Percentiles rank a stretch among this genome's conserved stretches.
phyloP scores from a whole-genome alignment of 53 echinoderm and acorn worm genomes.

The Zoroaster sp. region DNA sequence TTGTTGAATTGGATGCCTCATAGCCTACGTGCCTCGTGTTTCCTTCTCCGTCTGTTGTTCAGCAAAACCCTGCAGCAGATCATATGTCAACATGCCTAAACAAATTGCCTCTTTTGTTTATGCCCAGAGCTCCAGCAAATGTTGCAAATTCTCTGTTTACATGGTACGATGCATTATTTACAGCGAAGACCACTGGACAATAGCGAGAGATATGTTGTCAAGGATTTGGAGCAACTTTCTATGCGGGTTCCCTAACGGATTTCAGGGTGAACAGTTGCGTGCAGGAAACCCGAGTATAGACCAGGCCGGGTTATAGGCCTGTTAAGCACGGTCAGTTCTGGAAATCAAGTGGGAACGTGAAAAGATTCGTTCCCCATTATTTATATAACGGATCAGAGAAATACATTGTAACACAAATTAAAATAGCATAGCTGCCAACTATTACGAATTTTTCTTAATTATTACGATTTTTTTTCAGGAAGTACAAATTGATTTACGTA shows the following conservation, averaged over 20 bases:
- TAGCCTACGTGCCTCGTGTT: too few relatives aligned
- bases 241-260: not conserved
- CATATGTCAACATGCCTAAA: not conserved
- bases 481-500: too few relatives aligned
- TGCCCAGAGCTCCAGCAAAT: not conserved
- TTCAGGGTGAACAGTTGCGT: constrained; percentile 2
- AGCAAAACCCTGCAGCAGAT: not conserved
- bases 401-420: too few relatives aligned
- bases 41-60: not conserved
- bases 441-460: too few relatives aligned
- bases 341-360: too few relatives aligned
- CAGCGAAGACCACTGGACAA: not conserved
- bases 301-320: too few relatives aligned
- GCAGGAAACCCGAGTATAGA: not conserved
- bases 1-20: too few relatives aligned
- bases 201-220: not conserved
- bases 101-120: not conserved
- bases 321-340: too few relatives aligned
- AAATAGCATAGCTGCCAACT: too few relatives aligned
- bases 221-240: not conserved
- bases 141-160: constrained; percentile 1
- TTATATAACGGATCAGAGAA: too few relatives aligned
- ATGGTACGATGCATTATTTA: not conserved
- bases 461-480: too few relatives aligned
- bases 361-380: too few relatives aligned